Percentiles rank a stretch among this genome's conserved stretches.
These are phyloP conservation scores for Lepidochrysops patricia DNA, from an alignment of 2,888 invertebrate genomes.

Conservation along the genomic window DNA sequence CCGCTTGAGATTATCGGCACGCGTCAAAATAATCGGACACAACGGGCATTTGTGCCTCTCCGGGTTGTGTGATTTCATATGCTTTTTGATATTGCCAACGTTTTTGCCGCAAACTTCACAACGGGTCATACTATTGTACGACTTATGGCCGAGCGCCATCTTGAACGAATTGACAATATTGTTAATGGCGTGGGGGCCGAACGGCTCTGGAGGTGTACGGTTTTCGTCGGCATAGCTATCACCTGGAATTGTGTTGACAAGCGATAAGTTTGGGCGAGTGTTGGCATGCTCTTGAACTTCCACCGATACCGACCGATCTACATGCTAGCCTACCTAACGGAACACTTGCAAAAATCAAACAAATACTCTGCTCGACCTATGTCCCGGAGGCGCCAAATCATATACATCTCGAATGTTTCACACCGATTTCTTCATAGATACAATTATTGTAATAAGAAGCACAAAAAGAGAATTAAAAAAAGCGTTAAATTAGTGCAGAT, in stretches of 20 bases:
- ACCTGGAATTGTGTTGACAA: slow-evolving; percentile 51
- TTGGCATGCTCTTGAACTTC: slow-evolving; percentile 19
- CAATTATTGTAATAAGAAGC: slow-evolving; percentile 40
- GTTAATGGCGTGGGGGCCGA: slow-evolving; percentile 51
- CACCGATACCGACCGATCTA: slow-evolving; percentile 24
- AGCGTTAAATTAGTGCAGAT: slow-evolving; percentile 50
- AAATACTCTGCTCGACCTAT: slow-evolving; percentile 43
- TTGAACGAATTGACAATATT: slow-evolving; percentile 56
- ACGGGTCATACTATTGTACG: slow-evolving; percentile 52
- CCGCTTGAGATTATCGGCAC: slow-evolving; percentile 79
- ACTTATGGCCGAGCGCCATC: slow-evolving; percentile 44
- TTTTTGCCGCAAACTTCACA: slow-evolving; percentile 79
- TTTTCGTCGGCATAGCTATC: slow-evolving; percentile 65
- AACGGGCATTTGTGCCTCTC: slow-evolving; percentile 77
- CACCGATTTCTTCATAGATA: slow-evolving; percentile 66
- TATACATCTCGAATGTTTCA: slow-evolving; percentile 42
- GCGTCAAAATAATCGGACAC: slow-evolving; percentile 76
- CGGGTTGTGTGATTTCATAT: slow-evolving; percentile 78
- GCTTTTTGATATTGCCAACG: slow-evolving; percentile 80
- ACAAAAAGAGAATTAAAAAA: slow-evolving; percentile 37
- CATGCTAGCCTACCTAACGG: slow-evolving; percentile 36
- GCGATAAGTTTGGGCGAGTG: background rate
- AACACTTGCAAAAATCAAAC: slow-evolving; percentile 6
- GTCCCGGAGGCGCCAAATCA: slow-evolving; percentile 71
- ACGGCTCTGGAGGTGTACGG: slow-evolving; percentile 53